These are phyloP conservation scores for Mimumesa dahlbomi DNA, from an alignment of 2,888 invertebrate genomes.

Conservation along the genomic window DNA sequence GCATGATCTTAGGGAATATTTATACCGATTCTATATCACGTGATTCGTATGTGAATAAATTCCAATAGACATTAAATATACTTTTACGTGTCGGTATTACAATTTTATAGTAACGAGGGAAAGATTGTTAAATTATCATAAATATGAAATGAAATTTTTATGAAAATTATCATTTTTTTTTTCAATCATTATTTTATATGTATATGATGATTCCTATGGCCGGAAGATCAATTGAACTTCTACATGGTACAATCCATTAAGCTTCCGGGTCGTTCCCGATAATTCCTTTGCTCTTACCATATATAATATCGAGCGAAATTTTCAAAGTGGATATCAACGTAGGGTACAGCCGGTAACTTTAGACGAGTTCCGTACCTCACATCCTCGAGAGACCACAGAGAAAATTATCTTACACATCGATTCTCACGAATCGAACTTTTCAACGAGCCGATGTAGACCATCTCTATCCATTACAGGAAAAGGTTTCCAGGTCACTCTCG, in stretches of 20 bases:
- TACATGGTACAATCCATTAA: constrained; percentile 8
- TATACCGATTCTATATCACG: no score
- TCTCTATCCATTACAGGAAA: constrained; percentile 31
- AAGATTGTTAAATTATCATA: no score
- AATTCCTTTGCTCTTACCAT: background rate
- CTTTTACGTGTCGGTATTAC: no score
- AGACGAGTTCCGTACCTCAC: background rate
- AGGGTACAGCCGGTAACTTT: background rate
- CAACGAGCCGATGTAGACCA: background rate
- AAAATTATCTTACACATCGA: constrained; percentile 31
- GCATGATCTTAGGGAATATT: no score
- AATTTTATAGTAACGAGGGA: no score
- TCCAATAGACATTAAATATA: no score
- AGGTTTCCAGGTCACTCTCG: constrained; percentile 44
- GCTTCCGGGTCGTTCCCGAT: constrained; percentile 8
- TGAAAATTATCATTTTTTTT: no score
- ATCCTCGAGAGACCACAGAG: constrained; percentile 4
- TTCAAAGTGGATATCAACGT: constrained; percentile 3
- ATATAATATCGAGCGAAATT: background rate
- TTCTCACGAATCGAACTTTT: constrained; percentile 23
- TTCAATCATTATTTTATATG: background rate
- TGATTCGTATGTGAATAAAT: no score
- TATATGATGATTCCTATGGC: no score
- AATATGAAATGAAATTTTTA: no score
- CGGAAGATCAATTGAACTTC: background rate